Evolutionary conservation across 2,888 invertebrate species (phyloP).

Genomic region (Callimorpha dominula): DNA sequence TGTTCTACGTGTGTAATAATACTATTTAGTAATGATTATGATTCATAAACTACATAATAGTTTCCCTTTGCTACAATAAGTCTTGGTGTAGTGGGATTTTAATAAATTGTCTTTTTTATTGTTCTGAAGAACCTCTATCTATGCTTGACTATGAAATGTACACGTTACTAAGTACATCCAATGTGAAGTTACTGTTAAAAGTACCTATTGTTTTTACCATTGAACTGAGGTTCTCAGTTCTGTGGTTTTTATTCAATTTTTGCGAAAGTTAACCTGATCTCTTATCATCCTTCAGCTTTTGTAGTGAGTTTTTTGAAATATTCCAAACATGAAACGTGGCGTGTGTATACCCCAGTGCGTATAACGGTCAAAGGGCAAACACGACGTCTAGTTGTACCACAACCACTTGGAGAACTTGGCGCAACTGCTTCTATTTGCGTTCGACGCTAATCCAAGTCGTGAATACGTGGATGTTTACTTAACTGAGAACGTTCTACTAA

Average conservation of each 20-base stretch:
- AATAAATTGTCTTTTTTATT: neutral
- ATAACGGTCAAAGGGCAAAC: constrained; percentile 70
- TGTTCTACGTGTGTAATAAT: neutral
- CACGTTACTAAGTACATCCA: too few species aligned
- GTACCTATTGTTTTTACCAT: too few species aligned
- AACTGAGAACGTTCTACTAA: constrained; percentile 3
- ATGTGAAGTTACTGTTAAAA: too few species aligned
- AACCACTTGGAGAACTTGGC: constrained; percentile 62
- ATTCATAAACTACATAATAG: neutral
- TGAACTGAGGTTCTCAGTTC: too few species aligned
- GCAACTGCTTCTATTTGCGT: constrained; percentile 70
- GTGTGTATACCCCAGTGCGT: constrained; percentile 50
- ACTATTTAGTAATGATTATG: neutral
- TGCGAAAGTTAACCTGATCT: too few species aligned
- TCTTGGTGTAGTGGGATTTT: neutral
- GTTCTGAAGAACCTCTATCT: neutral
- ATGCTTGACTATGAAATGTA: too few species aligned
- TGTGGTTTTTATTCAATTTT: too few species aligned
- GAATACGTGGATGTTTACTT: constrained; percentile 34
- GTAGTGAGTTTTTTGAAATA: neutral
- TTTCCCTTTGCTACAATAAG: neutral
- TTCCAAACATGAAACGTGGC: constrained; percentile 13
- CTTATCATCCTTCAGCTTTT: too few species aligned
- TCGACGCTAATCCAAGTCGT: constrained; percentile 49
- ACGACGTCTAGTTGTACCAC: constrained; percentile 60